Conservation (phyloP, 2,888 invertebrate species). For the Gonocerus acuteangulatus region DNA sequence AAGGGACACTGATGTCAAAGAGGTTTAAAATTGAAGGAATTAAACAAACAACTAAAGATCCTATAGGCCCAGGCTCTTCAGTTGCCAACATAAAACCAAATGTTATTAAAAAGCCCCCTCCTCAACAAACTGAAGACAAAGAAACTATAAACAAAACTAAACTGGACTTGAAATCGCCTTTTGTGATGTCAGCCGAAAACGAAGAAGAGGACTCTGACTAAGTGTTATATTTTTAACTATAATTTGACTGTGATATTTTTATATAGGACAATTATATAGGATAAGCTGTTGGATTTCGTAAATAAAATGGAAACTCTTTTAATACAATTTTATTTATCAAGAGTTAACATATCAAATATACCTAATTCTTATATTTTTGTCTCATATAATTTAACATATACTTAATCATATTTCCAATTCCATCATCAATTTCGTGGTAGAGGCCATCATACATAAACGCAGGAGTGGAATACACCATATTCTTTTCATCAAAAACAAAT, state of each 20-base stretch:
- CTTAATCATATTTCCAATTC: conserved; percentile 48
- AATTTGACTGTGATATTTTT: not conserved
- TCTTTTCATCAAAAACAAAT: conserved; percentile 45
- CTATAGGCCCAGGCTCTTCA: too few relatives aligned
- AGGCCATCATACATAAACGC: conserved; percentile 50
- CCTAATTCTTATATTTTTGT: conserved; percentile 8
- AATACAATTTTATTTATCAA: not conserved
- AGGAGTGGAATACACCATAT: conserved; percentile 50
- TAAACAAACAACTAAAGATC: too few relatives aligned
- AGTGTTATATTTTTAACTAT: not conserved
- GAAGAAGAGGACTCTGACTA: conserved; percentile 4
- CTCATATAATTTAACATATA: conserved; percentile 30
- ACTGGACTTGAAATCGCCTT: not conserved
- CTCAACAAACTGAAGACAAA: not conserved
- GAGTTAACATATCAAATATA: not conserved
- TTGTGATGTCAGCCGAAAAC: not conserved
- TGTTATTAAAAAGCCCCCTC: too few relatives aligned
- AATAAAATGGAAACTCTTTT: too few relatives aligned
- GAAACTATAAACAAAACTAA: conserved; percentile 4
- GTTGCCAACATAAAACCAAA: too few relatives aligned
- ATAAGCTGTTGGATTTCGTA: too few relatives aligned
- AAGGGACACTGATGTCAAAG: too few relatives aligned
- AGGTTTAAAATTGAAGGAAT: too few relatives aligned
- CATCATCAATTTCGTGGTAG: conserved; percentile 47
- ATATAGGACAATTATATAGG: too few relatives aligned